A percentile compares a stretch with the other conserved stretches of the same genome.
These are phyloP conservation scores for Tetranychus truncatus DNA, from an alignment of 2,888 invertebrate species.

Conservation along the genomic window DNA sequence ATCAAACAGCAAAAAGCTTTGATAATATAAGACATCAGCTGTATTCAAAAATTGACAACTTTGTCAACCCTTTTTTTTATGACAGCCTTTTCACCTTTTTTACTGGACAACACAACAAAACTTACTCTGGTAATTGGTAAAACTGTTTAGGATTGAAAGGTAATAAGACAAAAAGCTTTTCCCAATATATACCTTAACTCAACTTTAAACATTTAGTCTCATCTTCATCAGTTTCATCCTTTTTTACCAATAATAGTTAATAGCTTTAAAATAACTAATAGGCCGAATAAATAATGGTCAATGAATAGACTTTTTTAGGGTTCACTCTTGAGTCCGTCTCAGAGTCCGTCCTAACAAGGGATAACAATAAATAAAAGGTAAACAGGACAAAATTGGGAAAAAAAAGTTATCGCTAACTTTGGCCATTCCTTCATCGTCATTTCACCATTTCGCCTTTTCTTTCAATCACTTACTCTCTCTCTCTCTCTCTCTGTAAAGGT, in stretches of 20 bases:
- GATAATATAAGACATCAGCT: too few relatives aligned
- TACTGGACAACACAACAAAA: too few relatives aligned
- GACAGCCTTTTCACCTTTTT: too few relatives aligned
- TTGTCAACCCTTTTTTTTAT: too few relatives aligned
- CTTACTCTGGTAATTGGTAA: too few relatives aligned
- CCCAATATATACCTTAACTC: not conserved
- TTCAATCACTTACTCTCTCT: constrained; percentile 4
- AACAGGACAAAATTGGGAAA: not conserved
- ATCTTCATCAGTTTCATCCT: not conserved
- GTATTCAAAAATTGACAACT: too few relatives aligned
- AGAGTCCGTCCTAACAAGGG: not conserved
- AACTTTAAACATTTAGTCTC: not conserved
- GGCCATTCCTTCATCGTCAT: not conserved
- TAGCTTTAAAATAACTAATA: not conserved
- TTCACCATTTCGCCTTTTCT: not conserved
- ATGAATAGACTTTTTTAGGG: too few relatives aligned
- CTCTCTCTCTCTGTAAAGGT: constrained; percentile 8
- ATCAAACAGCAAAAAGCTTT: too few relatives aligned
- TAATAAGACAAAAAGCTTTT: not conserved
- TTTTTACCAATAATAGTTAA: not conserved
- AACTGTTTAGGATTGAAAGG: too few relatives aligned
- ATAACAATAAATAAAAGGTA: not conserved
- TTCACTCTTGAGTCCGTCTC: too few relatives aligned
- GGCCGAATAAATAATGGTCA: not conserved
- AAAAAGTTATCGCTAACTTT: not conserved